These are phyloP conservation scores for Nasonia vitripennis DNA, from an alignment of 1,140 invertebrate genomes.

Conservation along the genomic window DNA sequence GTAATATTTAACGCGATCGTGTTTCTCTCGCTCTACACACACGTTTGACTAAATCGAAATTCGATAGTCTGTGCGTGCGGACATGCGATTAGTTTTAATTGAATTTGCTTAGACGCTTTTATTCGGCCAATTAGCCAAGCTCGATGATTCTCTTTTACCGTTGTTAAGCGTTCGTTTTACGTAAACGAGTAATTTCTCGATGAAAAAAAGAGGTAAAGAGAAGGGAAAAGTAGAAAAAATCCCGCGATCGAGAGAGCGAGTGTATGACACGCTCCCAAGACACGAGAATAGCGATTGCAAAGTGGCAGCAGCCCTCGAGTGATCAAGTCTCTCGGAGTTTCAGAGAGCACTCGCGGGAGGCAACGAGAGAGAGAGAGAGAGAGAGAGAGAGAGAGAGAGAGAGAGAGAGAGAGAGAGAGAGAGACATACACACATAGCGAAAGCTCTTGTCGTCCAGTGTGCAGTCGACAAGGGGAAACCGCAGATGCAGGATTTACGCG, in stretches of 20 bases:
- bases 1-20: background rate
- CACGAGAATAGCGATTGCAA: too few relatives aligned
- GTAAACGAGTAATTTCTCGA: background rate
- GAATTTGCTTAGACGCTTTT: background rate
- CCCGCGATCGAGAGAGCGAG: too few relatives aligned
- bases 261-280: too few relatives aligned
- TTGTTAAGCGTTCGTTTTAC: background rate
- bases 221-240: background rate
- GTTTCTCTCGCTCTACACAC: too few relatives aligned
- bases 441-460: background rate
- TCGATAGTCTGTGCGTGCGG: background rate
- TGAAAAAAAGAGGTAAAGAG: background rate
- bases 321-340: conserved; percentile 2
- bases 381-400: background rate
- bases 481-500: conserved; percentile 37
- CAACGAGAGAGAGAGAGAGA: background rate
- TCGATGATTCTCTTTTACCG: background rate
- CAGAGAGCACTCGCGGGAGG: too few relatives aligned
- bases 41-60: background rate
- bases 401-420: background rate
- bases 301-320: background rate
- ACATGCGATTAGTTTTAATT: conserved; percentile 14
- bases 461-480: too few relatives aligned
- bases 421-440: background rate
- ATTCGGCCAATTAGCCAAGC: background rate